Evolutionary conservation across 1,140 invertebrate genomes (phyloP).

Genomic region (Micrasema longulum): DNA sequence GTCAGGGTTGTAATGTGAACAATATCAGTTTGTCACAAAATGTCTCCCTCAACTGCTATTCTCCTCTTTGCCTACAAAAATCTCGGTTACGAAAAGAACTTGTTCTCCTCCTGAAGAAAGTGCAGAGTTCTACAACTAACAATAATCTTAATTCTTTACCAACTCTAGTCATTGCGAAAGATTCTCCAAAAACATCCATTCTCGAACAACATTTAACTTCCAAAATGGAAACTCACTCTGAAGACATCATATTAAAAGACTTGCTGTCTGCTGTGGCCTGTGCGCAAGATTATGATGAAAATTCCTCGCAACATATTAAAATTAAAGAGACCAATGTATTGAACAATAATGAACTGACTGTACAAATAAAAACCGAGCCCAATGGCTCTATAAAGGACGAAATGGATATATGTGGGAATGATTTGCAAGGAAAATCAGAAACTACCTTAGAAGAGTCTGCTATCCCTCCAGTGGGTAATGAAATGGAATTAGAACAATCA

Average conservation of each 20-base stretch:
- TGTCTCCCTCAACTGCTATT: conserved; percentile 77
- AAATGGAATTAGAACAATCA: conserved; percentile 68
- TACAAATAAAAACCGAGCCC: conserved; percentile 44
- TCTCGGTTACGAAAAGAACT: conserved; percentile 76
- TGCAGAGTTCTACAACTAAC: conserved; percentile 62
- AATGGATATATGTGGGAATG: conserved; percentile 44
- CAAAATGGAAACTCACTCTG: conserved; percentile 60
- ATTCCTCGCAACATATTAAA: conserved; percentile 57
- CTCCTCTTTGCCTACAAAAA: conserved; percentile 80
- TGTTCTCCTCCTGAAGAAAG: conserved; percentile 74
- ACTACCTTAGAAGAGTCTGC: conserved; percentile 64
- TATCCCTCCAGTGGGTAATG: conserved; percentile 66
- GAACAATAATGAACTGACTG: conserved; percentile 53
- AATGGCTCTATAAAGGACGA: conserved; percentile 41
- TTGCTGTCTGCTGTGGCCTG: conserved; percentile 70
- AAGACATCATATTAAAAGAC: conserved; percentile 72
- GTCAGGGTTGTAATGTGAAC: conserved; percentile 75
- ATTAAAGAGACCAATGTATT: conserved; percentile 58
- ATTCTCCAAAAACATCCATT: conserved; percentile 64
- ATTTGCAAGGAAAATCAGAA: conserved; percentile 59
- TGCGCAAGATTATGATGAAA: conserved; percentile 68
- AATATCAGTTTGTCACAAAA: conserved; percentile 67
- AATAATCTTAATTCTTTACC: conserved; percentile 48
- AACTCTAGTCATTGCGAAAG: conserved; percentile 57
- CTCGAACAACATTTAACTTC: conserved; percentile 65